Evolutionary conservation across 2,888 invertebrate species (phyloP).

Genomic region (Pyrochroa serraticornis): DNA sequence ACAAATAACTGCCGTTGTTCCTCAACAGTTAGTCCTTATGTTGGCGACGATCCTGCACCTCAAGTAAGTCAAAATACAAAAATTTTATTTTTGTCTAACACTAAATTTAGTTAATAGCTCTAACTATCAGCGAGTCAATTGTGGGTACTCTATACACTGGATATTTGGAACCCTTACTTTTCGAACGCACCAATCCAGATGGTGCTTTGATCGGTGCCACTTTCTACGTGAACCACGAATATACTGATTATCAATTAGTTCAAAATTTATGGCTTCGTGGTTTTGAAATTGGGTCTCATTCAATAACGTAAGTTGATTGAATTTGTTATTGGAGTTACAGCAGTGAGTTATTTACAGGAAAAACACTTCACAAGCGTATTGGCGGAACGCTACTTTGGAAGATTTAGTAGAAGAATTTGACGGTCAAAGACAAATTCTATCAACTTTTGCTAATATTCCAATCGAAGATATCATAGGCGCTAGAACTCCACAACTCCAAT

Average conservation of each 20-base stretch:
- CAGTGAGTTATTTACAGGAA: slow-evolving; percentile 30
- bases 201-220: slow-evolving; percentile 1
- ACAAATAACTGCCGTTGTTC: too few species aligned
- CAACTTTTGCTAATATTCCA: slow-evolving; percentile 53
- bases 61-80: slow-evolving; percentile 6
- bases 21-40: slow-evolving; percentile 23
- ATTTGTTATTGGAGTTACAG: background rate
- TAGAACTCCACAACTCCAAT: slow-evolving; percentile 65
- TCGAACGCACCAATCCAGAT: too few species aligned
- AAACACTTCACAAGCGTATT: slow-evolving; percentile 44
- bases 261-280: slow-evolving; percentile 66
- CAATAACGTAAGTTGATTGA: slow-evolving; percentile 62
- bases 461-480: slow-evolving; percentile 47
- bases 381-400: slow-evolving; percentile 44
- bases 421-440: slow-evolving; percentile 48
- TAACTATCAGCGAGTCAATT: too few species aligned
- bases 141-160: too few species aligned
- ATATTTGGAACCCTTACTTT: too few species aligned
- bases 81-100: too few species aligned
- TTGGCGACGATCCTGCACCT: slow-evolving; percentile 4
- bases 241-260: slow-evolving; percentile 64
- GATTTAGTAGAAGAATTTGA: slow-evolving; percentile 50
- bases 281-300: slow-evolving; percentile 74
- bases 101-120: too few species aligned
- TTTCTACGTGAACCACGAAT: slow-evolving; percentile 69